These are phyloP conservation scores for Pterois miles DNA, from an alignment of 2,797 vertebrate species.

Conservation along the genomic window DNA sequence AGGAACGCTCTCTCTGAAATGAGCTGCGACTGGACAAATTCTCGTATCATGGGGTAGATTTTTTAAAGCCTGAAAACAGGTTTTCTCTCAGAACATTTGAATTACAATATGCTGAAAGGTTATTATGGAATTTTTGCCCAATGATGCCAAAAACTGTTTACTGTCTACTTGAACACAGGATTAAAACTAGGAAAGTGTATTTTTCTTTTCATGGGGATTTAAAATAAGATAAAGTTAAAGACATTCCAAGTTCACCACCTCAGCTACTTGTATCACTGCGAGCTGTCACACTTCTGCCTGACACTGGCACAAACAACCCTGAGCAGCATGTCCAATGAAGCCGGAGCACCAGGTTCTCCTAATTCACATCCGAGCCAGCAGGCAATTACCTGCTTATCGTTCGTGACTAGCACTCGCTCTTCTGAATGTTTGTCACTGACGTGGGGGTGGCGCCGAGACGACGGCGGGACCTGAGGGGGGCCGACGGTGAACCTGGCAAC, in stretches of 20 bases:
- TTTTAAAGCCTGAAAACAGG: too few species aligned
- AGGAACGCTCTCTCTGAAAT: too few species aligned
- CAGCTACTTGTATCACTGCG: conserved; percentile 30
- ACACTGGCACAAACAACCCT: conserved; percentile 60
- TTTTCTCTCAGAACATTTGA: too few species aligned
- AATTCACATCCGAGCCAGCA: conserved; percentile 67
- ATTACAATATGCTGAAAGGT: too few species aligned
- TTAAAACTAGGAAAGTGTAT: too few species aligned
- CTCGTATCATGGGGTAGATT: too few species aligned
- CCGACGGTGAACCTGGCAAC: conserved; percentile 41
- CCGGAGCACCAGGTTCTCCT: conserved; percentile 53
- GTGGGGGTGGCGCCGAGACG: conserved; percentile 43
- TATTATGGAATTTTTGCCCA: too few species aligned
- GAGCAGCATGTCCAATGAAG: conserved; percentile 58
- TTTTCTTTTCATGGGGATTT: too few species aligned
- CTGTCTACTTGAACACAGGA: too few species aligned
- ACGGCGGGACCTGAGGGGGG: conserved; percentile 35
- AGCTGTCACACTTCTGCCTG: conserved; percentile 30
- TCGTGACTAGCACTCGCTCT: conserved; percentile 59
- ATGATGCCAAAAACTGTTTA: too few species aligned
- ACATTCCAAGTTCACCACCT: conserved; percentile 9
- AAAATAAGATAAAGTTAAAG: conserved; percentile 56
- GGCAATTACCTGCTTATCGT: conserved; percentile 79
- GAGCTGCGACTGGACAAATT: too few species aligned
- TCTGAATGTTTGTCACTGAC: conserved; percentile 69